Evolutionary conservation across 2,888 invertebrate species (phyloP), one percentile per base, ranked within the genome.

Genomic region (Microplitis deprimator): DNA sequence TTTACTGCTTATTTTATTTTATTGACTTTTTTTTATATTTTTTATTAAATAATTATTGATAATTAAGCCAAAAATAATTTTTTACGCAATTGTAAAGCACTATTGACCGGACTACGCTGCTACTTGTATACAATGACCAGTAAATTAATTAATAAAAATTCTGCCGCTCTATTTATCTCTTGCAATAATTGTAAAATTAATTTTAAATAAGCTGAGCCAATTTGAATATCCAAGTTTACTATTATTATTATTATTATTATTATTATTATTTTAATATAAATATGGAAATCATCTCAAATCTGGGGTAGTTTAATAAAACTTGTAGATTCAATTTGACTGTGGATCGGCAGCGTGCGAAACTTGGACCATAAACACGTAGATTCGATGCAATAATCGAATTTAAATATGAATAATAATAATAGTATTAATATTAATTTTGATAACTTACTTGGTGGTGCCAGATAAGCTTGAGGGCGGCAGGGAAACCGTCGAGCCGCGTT

Each of bases 401-500:
- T 79, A 80, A 80, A 76, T 81, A 78, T 81, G 78, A 80, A 76
- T 41, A 64, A 68, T 65, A 70, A 73, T 50, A 38, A 29, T 29
- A 80, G 76, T 81, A 78, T 81, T 78, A 80, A 76, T 41, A 64
- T 67, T 65, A 70, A 73, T 39, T 17, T n/a, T 40, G 59, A 65
- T 29, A 74, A 83, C 85, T 86, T 86, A 89, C 89, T 87, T 89
- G 85, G 89, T 89, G 68, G 86, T 84, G 77, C 86, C 87, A 68
- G 84, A 85, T 20, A 84, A 84, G 6, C 84, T 79, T 67, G 87
- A 86, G 65, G 87, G 83, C n/a, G 89, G 89, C 67, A 89, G 79
- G 13, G 89, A 89, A 13, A 84, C 83, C 0, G 89, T 89, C 7
- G 89, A 89, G 6, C 87, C 88, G 62, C 89, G 85, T 74, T 89